Conservation (phyloP, 1,140 invertebrate species). For the Cotesia typhae region DNA sequence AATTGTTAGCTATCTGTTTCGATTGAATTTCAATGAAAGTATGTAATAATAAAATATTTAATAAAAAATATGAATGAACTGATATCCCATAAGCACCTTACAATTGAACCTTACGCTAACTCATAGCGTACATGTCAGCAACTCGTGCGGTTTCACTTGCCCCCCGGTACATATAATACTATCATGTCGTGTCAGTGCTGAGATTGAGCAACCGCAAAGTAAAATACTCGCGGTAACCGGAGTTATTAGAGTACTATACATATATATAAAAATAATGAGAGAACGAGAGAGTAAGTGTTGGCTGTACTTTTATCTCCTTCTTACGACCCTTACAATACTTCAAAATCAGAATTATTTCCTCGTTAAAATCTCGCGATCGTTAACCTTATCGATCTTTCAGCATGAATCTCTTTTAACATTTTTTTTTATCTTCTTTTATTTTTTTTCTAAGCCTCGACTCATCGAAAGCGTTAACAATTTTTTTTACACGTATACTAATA, state of each 20-base stretch:
- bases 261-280: too few relatives aligned
- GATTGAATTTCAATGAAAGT: neutral
- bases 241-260: neutral
- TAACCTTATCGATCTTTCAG: neutral
- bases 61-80: slow-evolving; percentile 10
- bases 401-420: neutral
- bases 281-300: neutral
- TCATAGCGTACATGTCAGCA: slow-evolving; percentile 27
- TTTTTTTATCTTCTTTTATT: neutral
- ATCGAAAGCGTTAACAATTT: neutral
- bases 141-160: slow-evolving; percentile 20
- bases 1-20: too few relatives aligned
- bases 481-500: neutral
- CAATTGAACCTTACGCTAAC: slow-evolving; percentile 5
- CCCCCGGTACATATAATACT: too few relatives aligned
- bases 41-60: neutral
- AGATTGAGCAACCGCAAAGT: slow-evolving; percentile 24
- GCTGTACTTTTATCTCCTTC: neutral
- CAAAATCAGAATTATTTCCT: slow-evolving; percentile 7
- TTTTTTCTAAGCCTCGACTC: neutral
- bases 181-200: neutral
- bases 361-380: slow-evolving; percentile 19
- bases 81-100: neutral
- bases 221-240: slow-evolving; percentile 23
- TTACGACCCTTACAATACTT: neutral